Evolutionary conservation across 2,113 vertebrate genomes (phyloP).

Genomic region (Orthonyx spaldingii): DNA sequence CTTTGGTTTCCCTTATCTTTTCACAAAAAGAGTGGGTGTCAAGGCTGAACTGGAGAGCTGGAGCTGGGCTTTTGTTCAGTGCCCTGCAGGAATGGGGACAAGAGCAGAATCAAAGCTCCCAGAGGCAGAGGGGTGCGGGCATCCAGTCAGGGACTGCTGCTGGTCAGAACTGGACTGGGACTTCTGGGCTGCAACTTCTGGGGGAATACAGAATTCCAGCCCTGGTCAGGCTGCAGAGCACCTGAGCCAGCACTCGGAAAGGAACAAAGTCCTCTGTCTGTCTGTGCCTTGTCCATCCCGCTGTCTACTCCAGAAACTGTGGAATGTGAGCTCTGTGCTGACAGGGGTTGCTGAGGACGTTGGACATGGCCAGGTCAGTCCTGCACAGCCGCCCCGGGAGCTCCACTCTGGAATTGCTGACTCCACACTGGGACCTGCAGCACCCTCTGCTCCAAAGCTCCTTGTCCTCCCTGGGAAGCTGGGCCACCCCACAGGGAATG

Average conservation of each 20-base stretch:
- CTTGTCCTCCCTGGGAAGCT: background rate
- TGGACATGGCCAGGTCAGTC: fast-evolving
- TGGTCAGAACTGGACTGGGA: background rate
- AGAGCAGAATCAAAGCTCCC: background rate
- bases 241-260: background rate
- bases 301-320: fast-evolving
- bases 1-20: background rate
- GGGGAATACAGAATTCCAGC: background rate
- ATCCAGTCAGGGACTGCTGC: background rate
- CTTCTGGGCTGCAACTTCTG: background rate
- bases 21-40: too few relatives aligned
- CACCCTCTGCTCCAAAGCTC: background rate
- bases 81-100: background rate
- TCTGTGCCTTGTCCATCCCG: background rate
- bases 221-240: fast-evolving
- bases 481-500: fast-evolving
- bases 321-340: background rate
- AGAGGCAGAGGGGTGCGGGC: background rate
- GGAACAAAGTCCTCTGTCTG: background rate
- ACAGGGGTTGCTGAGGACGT: background rate
- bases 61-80: background rate
- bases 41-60: background rate
- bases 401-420: too few relatives aligned
- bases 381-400: background rate
- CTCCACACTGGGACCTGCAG: too few relatives aligned